Base-by-base conservation (phyloP, 2,888 invertebrate species). In the Eupithecia subfuscata region DNA sequence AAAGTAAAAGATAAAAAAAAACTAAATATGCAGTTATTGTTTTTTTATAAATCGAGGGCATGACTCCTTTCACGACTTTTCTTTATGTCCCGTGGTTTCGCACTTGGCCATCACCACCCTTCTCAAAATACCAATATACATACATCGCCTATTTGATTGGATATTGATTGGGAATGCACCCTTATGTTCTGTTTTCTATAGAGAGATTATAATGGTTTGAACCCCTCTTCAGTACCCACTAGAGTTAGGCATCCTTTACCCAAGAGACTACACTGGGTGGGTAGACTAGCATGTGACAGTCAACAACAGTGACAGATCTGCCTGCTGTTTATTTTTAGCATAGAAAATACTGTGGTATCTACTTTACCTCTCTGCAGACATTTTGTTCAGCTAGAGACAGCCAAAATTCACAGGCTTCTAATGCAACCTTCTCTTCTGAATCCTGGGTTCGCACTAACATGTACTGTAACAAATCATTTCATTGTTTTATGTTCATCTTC, bases 401-500 rank as follows among this genome's bases (percentile, higher is more conserved):
- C 99, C 99, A 99, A 94, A 99, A 99, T 91, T 99, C 99, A 85
- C 99, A 99, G 0, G 99, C 99, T 92, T 99, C 99, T 76, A 99
- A 94, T 0, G 99, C 99, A 22, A 99, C 99, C 74, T 97, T 97
- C 88, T 99, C 99, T 88, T 99, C 99, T 0, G 96, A 93, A 90
- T 98, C 98, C 96, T 99, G 98, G 70, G 99, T 99, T 77, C 99
- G 96, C 89, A 98, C 95, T 84, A 99, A 94, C 98, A 99, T 99
- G 89, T 99, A 99, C 96, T 97, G 89, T 11, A 86, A 78, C 34
- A 67, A 67, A 40, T 37, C 0, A 2, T 67, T 34, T 37, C 8
- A 67, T 18, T 18, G 2, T 34, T 64, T 64, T 64, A 52, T n/a
- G n/a, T n/a, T 1, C 0, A n/a, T 52, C n/a, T 16, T 16, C 45